A percentile compares a stretch with the other conserved stretches of the same genome.
Evolutionary conservation across 2,888 invertebrate genomes (phyloP).

Genomic region (Sinelater perroti): DNA sequence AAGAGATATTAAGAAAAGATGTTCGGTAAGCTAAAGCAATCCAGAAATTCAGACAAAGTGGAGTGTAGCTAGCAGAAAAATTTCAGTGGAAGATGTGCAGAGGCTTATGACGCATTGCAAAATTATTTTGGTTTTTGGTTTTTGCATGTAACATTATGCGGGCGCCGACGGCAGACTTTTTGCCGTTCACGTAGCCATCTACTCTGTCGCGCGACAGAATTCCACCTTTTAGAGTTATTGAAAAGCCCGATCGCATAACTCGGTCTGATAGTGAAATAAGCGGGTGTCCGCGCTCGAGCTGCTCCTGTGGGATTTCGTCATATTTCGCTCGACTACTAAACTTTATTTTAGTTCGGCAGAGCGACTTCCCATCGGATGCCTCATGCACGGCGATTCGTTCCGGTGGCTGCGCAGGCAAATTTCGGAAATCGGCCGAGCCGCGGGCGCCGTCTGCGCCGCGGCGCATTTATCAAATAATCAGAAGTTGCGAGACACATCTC

Average conservation of each 20-base stretch:
- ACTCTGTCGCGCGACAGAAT: conserved; percentile 50
- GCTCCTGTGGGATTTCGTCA: conserved; percentile 35
- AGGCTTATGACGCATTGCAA: too few relatives aligned
- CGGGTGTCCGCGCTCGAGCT: conserved; percentile 38
- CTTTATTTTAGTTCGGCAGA: conserved; percentile 33
- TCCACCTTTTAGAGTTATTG: conserved; percentile 60
- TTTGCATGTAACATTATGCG: too few relatives aligned
- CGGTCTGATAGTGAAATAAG: conserved; percentile 57
- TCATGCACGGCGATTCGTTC: too few relatives aligned
- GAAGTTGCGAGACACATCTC: conserved; percentile 27
- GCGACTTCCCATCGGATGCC: conserved; percentile 4
- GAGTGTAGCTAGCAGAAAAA: too few relatives aligned
- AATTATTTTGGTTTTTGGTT: too few relatives aligned
- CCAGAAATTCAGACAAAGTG: too few relatives aligned
- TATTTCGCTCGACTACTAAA: conserved; percentile 37
- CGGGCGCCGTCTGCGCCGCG: too few relatives aligned
- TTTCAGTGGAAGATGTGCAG: too few relatives aligned
- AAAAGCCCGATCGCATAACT: conserved; percentile 59
- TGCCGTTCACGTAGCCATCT: conserved; percentile 45
- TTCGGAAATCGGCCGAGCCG: too few relatives aligned
- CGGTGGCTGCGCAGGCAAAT: too few relatives aligned
- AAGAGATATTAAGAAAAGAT: too few relatives aligned
- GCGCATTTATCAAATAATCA: conserved; percentile 36
- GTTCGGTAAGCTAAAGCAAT: too few relatives aligned
- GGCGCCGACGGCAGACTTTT: conserved; percentile 35